Evolutionary conservation across 2,797 vertebrate species (phyloP), one percentile per base, ranked within the genome.

Genomic region (Tolypeutes matacus): DNA sequence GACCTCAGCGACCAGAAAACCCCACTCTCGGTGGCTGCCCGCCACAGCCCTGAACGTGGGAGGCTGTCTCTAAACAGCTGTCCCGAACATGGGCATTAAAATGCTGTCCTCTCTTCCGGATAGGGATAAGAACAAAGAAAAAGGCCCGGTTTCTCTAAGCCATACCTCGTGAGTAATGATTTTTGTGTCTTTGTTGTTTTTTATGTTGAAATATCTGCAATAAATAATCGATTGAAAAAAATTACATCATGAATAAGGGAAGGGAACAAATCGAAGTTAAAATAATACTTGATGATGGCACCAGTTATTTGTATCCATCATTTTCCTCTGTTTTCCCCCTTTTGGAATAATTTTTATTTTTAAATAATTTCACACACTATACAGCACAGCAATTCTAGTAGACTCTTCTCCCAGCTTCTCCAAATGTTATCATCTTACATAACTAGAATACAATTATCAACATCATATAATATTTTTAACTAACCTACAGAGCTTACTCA

Each of bases 11-110:
- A 0, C 17, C 13, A 53, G 73, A 25, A 56, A n/a, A 25, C 15
- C 34, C 13, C 7, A 1, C 83, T 7, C 3, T 64, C 9, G 3
- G 2, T 1, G 21, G 31, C 64, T 18, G 31, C 31, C 5, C 9
- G 2, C 42, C 82, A 18, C 13, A 10, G 14, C 21, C 7, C 21
- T 17, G 6, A 6, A 2, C 15, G 2, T 14, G 5, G 3, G 0
- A 20, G 17, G 46, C 42, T 29, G 2, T 27, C 17, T 53, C 21
- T 39, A 17, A 3, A n/a, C 21, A 1, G 5, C 25, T 1, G 7
- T 27, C 20, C n/a, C 70, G 15, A 85, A 27, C 0, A 17, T 6
- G 3, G 4, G 15, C 25, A 25, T 69, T 29, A 18, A 53, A 51
- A 85, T 23, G 39, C 31, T 25, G 62, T 15, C 10, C 4, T 34